These are phyloP conservation scores for Trichacis sp. DNA, from an alignment of 2,888 invertebrate species.

Conservation along the genomic window DNA sequence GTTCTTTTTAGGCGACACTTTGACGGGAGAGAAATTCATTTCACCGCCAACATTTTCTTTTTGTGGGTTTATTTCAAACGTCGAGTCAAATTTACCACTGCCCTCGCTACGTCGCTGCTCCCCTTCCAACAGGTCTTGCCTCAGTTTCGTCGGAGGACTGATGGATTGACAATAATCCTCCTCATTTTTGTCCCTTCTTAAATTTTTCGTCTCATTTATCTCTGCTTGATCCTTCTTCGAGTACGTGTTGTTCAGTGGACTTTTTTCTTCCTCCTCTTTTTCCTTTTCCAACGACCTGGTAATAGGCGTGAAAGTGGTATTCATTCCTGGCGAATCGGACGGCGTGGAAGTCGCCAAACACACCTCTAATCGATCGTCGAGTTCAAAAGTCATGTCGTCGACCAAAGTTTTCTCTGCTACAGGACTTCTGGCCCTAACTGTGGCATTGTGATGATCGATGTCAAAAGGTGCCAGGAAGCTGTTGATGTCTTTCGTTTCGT, in stretches of 20 bases:
- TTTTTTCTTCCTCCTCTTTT: not conserved
- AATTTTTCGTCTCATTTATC: not conserved
- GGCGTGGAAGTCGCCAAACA: too few relatives aligned
- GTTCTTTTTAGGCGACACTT: not conserved
- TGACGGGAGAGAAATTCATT: constrained; percentile 18
- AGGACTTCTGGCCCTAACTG: constrained; percentile 3
- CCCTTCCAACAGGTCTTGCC: constrained; percentile 54
- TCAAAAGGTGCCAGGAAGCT: constrained; percentile 23
- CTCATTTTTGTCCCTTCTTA: not conserved
- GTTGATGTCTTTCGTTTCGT: constrained; percentile 48
- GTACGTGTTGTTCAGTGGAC: constrained; percentile 24
- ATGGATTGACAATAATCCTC: too few relatives aligned
- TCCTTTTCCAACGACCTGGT: constrained; percentile 2
- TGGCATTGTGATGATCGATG: constrained; percentile 19
- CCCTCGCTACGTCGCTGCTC: constrained; percentile 44
- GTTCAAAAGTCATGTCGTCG: not conserved
- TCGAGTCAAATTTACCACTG: constrained; percentile 47
- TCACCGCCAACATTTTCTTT: constrained; percentile 28
- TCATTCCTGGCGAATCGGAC: not conserved
- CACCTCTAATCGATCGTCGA: too few relatives aligned
- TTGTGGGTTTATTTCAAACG: constrained; percentile 31
- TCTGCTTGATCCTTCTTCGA: constrained; percentile 14
- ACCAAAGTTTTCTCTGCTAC: constrained; percentile 12
- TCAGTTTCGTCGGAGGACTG: constrained; percentile 31
- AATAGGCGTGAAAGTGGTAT: constrained; percentile 12